A percentile compares a stretch with the other conserved stretches of the same genome.
Evolutionary conservation across 2,888 invertebrate species (phyloP).

Genomic region (Torymus texanus): DNA sequence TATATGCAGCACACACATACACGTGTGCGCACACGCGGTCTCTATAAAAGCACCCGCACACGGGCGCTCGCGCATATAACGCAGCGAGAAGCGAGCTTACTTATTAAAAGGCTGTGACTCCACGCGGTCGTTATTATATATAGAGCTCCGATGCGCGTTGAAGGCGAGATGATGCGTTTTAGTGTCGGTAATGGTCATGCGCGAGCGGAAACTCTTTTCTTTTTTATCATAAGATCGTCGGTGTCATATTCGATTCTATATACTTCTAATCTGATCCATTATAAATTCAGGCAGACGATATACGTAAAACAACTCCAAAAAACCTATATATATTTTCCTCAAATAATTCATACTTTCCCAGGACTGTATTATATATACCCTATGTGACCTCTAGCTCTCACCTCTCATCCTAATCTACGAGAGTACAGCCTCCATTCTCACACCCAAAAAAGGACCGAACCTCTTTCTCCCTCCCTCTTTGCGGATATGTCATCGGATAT

Average conservation of each 20-base stretch:
- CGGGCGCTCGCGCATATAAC: background rate
- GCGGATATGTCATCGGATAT: slow-evolving; percentile 48
- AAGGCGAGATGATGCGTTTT: background rate
- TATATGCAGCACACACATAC: background rate
- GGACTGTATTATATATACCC: no score
- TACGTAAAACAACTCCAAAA: no score
- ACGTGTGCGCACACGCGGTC: slow-evolving; percentile 47
- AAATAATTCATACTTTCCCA: no score
- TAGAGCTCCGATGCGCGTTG: background rate
- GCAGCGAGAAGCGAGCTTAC: background rate
- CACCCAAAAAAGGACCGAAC: slow-evolving; percentile 20
- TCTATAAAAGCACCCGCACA: slow-evolving; percentile 8
- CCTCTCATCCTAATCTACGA: background rate
- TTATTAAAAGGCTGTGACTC: slow-evolving; percentile 36
- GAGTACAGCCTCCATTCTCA: background rate
- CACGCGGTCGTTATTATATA: slow-evolving; percentile 31
- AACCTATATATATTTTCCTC: no score
- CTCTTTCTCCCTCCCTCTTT: background rate
- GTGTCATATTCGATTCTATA: no score
- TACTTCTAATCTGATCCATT: no score
- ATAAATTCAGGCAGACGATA: no score
- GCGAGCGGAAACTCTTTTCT: no score
- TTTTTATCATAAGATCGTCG: no score
- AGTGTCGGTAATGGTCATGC: no score
- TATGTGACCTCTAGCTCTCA: background rate